Evolutionary conservation across 1,140 invertebrate genomes (phyloP).

Genomic region (Amphibalanus amphitrite): DNA sequence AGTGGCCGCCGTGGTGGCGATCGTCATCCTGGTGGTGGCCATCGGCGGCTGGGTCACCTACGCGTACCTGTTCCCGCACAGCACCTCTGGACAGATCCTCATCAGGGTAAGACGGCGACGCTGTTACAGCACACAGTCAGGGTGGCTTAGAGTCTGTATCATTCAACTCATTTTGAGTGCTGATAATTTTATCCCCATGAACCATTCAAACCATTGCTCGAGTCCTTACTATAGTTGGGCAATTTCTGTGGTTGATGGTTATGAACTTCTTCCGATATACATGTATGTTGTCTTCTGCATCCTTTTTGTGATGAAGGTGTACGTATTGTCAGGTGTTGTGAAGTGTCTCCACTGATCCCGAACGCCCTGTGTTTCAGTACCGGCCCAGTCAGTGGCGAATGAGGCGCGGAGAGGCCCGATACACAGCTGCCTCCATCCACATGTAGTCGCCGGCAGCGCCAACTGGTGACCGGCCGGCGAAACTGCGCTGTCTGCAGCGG

Average conservation of each 20-base stretch:
- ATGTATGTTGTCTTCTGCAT: no score
- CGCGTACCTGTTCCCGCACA: conserved; percentile 89
- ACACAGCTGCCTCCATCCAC: conserved; percentile 81
- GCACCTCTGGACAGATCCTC: conserved; percentile 81
- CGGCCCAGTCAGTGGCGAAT: conserved; percentile 85
- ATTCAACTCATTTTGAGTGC: no score
- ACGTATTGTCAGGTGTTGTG: no score
- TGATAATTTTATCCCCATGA: no score
- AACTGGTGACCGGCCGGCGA: not conserved
- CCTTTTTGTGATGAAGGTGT: no score
- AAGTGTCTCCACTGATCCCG: no score
- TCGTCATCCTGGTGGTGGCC: conserved; percentile 34
- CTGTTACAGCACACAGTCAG: no score
- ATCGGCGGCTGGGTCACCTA: conserved; percentile 59
- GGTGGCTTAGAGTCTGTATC: no score
- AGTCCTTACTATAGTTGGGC: no score
- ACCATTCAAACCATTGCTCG: no score
- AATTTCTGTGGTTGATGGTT: no score
- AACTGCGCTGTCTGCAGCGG: not conserved
- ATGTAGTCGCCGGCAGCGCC: conserved; percentile 22
- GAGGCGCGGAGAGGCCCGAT: conserved; percentile 67
- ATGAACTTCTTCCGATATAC: no score
- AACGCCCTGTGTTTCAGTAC: conserved; percentile 51
- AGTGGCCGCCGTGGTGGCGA: conserved; percentile 23
- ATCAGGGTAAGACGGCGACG: conserved; percentile 57